These are phyloP conservation scores for Pachydiplax longipennis DNA, from an alignment of 2,888 invertebrate genomes.

Conservation along the genomic window DNA sequence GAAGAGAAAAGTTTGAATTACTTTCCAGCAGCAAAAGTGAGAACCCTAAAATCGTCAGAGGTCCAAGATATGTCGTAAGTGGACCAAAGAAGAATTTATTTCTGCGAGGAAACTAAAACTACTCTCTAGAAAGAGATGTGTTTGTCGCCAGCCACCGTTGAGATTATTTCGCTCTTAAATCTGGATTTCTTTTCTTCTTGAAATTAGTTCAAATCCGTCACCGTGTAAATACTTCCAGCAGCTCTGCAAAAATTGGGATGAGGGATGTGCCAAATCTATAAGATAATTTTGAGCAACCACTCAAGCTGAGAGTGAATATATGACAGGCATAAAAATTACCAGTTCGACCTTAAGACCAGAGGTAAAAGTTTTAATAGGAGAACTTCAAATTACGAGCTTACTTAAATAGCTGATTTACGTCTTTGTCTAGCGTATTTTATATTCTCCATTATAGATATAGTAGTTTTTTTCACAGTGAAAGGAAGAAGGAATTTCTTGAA, in stretches of 20 bases:
- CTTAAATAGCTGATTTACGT: background rate
- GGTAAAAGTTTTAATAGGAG: background rate
- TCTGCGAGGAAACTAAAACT: background rate
- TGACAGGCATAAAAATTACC: background rate
- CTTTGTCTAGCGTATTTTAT: background rate
- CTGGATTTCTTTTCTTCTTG: no score
- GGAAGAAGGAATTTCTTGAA: no score
- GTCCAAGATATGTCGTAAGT: background rate
- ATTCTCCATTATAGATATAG: no score
- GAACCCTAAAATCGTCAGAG: background rate
- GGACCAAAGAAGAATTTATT: background rate
- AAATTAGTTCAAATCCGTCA: no score
- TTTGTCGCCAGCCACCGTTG: no score
- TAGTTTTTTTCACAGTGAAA: no score
- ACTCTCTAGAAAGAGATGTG: no score
- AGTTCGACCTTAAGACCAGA: background rate
- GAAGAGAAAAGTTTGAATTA: background rate
- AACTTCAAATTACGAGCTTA: background rate
- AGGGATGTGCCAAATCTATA: no score
- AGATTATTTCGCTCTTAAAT: no score
- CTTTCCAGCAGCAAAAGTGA: background rate
- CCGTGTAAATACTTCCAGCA: no score
- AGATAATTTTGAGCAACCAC: no score
- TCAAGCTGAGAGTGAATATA: background rate
- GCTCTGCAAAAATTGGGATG: no score